Evolutionary conservation across 2,113 vertebrate species (phyloP).

Genomic region (Nansenia antarctica): DNA sequence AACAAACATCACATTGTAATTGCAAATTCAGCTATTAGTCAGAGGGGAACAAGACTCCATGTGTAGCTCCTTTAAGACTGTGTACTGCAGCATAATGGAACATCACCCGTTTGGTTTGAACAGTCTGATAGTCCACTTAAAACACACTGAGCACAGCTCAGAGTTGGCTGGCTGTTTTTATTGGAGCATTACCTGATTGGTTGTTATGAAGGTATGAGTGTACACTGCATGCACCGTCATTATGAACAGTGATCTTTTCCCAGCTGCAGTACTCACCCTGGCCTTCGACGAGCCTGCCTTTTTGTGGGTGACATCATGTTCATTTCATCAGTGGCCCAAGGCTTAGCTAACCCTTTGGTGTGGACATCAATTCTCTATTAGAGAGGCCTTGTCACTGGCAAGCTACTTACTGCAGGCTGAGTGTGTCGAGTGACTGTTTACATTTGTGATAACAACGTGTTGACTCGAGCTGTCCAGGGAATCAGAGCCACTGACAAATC

Average conservation of each 20-base stretch:
- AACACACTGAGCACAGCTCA: conserved; percentile 6
- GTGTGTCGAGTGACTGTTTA: conserved; percentile 50
- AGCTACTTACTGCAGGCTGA: conserved; percentile 41
- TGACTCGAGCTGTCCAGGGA: conserved; percentile 54
- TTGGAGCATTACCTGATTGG: conserved; percentile 14
- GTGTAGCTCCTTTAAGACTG: not conserved
- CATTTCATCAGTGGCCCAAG: conserved; percentile 30
- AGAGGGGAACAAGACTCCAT: too few species aligned
- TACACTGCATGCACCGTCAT: conserved; percentile 25
- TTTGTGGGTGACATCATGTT: conserved; percentile 9
- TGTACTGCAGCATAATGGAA: not conserved
- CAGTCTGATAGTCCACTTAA: conserved; percentile 1
- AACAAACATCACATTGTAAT: too few species aligned
- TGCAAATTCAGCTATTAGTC: too few species aligned
- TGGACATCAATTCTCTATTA: conserved; percentile 33
- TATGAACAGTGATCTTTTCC: conserved; percentile 11
- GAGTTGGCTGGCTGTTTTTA: conserved; percentile 13
- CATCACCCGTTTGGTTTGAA: not conserved
- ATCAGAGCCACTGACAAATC: conserved; percentile 53
- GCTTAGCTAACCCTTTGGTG: conserved; percentile 36
- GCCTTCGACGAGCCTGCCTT: not conserved
- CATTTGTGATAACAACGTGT: conserved; percentile 54
- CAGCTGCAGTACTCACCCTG: conserved; percentile 3
- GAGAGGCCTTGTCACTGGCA: conserved; percentile 30
- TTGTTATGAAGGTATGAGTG: conserved; percentile 22